Base-by-base conservation (phyloP, 1,140 invertebrate genomes). In the Zaprionus ornatus region DNA sequence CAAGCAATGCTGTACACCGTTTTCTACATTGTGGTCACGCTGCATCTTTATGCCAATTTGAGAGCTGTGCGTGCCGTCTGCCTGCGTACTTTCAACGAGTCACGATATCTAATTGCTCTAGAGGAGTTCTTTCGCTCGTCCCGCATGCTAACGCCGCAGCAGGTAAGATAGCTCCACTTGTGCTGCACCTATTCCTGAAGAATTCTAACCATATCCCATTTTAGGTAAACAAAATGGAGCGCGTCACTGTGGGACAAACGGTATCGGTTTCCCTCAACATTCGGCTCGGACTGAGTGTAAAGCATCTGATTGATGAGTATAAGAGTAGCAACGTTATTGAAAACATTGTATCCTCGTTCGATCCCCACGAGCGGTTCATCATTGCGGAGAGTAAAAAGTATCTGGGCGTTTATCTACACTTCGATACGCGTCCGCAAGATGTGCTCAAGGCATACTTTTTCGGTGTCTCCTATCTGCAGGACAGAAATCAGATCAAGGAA, bases 41-140 rank as follows among this genome's bases (percentile, higher is more conserved):
- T 98, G 21, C 98, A 99, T 93, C 93, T 99, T 1, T 95, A 95
- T 90, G 95, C 97, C 5, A 99, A 99, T 94, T 98, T 97, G 87
- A 94, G 94, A 73, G 98, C 98, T 9, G 97, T 99, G 0, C 95
- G 94, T 77, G 93, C 96, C 4, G 92, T 95, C 74, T 94, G 95
- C 77, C 94, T 99, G 91, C 95, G 95, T 82, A 95, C 95, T 1
- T 94, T 99, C 9, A 99, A 99, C 92, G 95, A 95, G 80, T 94
- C 95, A 69, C 94, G 98, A 40, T 95, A 97, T 52, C 92, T 96
- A 40, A 93, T 96, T 62, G 91, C 96, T 21, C 81, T 97, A 9
- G 93, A 95, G 74, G 92, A 95, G 62, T 97, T 95, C 91, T 91
- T 96, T 27, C 84, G 87, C 0, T 93, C 91, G 21, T 92, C 93